A percentile compares a stretch with the other conserved stretches of the same genome.
Evolutionary conservation across 2,888 invertebrate species (phyloP).

Genomic region (Lasioglossum vierecki): DNA sequence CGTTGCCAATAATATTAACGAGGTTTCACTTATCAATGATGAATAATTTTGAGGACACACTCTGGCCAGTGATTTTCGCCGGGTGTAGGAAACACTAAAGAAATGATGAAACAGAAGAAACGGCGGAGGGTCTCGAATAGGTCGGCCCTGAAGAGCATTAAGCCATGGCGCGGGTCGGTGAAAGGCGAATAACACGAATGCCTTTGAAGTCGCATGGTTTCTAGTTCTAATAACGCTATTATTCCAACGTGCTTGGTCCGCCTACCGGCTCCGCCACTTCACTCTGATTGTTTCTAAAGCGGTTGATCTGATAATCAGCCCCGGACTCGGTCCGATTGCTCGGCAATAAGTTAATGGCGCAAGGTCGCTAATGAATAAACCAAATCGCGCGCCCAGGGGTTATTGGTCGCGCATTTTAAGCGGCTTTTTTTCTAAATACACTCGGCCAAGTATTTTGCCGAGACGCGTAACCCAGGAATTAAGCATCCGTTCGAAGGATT

Average conservation of each 20-base stretch:
- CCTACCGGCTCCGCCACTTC: slow-evolving; percentile 43
- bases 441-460: not conserved
- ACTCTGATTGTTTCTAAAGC: not conserved
- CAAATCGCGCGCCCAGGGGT: slow-evolving; percentile 3
- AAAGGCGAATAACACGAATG: slow-evolving; percentile 68
- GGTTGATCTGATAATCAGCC: not conserved
- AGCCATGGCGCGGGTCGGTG: slow-evolving; percentile 52
- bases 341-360: slow-evolving; percentile 25
- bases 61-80: slow-evolving; percentile 13
- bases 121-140: slow-evolving; percentile 46
- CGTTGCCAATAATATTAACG: not conserved
- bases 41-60: not conserved
- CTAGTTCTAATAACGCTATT: slow-evolving; percentile 66
- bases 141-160: slow-evolving; percentile 63
- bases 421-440: not conserved
- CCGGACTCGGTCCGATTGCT: not conserved
- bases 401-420: slow-evolving; percentile 19
- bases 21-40: no score
- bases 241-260: slow-evolving; percentile 54
- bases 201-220: slow-evolving; percentile 66
- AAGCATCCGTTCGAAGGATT: not conserved
- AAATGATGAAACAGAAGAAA: slow-evolving; percentile 46
- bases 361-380: slow-evolving; percentile 27
- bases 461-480: not conserved
- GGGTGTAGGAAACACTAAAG: slow-evolving; percentile 21